phyloP scores from a whole-genome alignment of 1,140 invertebrate species.

The Nomia melanderi region DNA sequence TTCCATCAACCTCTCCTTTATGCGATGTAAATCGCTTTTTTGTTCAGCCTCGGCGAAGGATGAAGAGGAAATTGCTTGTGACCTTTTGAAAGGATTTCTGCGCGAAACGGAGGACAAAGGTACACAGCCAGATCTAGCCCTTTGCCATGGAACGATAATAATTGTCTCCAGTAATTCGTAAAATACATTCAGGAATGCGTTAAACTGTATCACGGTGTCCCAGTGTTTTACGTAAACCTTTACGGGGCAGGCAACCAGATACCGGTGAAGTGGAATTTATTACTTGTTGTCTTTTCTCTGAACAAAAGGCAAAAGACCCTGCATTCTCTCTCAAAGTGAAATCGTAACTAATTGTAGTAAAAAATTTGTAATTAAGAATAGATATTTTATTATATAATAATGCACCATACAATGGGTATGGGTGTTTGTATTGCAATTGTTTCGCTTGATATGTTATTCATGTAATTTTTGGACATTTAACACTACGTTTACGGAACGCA shows the following conservation, averaged over 20 bases:
- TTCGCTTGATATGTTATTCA: too few relatives aligned
- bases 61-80: conserved; percentile 58
- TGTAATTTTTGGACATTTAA: too few relatives aligned
- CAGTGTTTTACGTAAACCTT: conserved; percentile 40
- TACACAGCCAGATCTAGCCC: conserved; percentile 34
- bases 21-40: conserved; percentile 66
- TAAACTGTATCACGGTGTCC: conserved; percentile 40
- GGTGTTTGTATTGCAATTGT: too few relatives aligned
- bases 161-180: conserved; percentile 55
- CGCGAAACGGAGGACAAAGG: conserved; percentile 38
- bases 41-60: conserved; percentile 39
- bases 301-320: neutral
- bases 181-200: conserved; percentile 50
- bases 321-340: neutral
- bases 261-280: conserved; percentile 30
- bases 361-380: too few relatives aligned
- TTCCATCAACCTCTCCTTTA: conserved; percentile 63
- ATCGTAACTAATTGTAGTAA: neutral
- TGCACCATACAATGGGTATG: too few relatives aligned
- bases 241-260: neutral
- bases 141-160: conserved; percentile 62
- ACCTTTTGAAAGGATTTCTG: conserved; percentile 47
- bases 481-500: too few relatives aligned
- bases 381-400: too few relatives aligned
- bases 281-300: neutral